Base-by-base conservation (phyloP, 2,113 vertebrate species). In the Strix aluco region DNA sequence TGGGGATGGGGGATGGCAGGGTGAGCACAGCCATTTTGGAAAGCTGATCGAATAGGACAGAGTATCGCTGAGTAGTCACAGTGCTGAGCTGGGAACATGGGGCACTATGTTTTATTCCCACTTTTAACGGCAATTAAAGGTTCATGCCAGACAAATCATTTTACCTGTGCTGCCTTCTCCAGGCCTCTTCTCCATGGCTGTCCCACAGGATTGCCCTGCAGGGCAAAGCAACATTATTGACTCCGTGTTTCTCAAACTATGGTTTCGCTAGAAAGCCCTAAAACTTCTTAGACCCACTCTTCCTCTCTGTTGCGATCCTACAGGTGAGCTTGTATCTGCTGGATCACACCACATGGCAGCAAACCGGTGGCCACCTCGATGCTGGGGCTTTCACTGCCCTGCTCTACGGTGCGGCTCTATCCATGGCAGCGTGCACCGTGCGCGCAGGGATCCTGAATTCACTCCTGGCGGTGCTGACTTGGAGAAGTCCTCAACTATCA, bases 11-110 rank as follows among this genome's bases (percentile, higher is more conserved):
- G 62, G 58, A 67, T 3, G 6, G 57, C 0, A 0, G 52, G 51
- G 73, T 69, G 70, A 87, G 27, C 44, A 63, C 58, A 79, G 84
- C 77, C 88, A 87, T 87, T 95, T 96, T 62, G 62, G 78, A 95
- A 85, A 94, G 72, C 69, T 81, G 58, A 86, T 58, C 62, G 65
- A 59, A 72, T 46, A 94, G 88, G 74, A 73, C 42, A 42, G 49
- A 36, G 19, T 42, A 40, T n/a, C 18, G 4, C 10, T 84, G 83
- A 86, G 55, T 77, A 75, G 38, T 72, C 62, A 70, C 5, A 0
- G 26, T 59, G 66, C 46, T 81, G 57, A 94, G 44, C 25, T 81
- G 82, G 46, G 62, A 82, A 72, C 57, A 25, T 3, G 17, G 44
- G 46, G 9, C 90, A 16, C 9, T 81, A 21, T 1, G 1, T 52